Evolutionary conservation across 2,888 invertebrate species (phyloP).

Genomic region (Synergus japonicus): DNA sequence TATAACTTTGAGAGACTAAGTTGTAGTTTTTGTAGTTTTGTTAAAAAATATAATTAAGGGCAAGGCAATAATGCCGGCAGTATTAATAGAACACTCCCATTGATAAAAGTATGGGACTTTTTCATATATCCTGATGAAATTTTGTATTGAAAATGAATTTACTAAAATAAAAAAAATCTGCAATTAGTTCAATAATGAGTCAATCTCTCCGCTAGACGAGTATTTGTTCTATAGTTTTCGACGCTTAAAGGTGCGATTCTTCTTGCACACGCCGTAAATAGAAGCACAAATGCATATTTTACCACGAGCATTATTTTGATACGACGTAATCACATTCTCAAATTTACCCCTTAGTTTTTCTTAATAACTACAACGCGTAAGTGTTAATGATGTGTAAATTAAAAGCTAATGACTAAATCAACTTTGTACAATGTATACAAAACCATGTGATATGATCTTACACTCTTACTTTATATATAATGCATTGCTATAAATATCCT

Average conservation of each 20-base stretch:
- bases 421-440: conserved; percentile 75
- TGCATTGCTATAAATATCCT: conserved; percentile 52
- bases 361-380: conserved; percentile 56
- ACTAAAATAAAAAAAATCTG: background rate
- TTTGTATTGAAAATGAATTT: background rate
- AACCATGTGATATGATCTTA: conserved; percentile 75
- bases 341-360: conserved; percentile 47
- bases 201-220: conserved; percentile 11
- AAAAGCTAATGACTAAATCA: conserved; percentile 74
- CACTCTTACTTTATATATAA: conserved; percentile 53
- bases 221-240: conserved; percentile 12
- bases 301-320: background rate
- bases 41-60: background rate
- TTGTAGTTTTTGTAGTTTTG: background rate
- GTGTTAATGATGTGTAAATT: conserved; percentile 67
- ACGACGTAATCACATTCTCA: conserved; percentile 62
- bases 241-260: background rate
- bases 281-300: background rate
- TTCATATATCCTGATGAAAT: background rate
- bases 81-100: background rate
- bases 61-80: conserved; percentile 25
- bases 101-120: background rate
- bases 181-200: conserved; percentile 10
- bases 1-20: background rate
- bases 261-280: background rate